Evolutionary conservation across 1,140 invertebrate species (phyloP).

Genomic region (Drosophila subpulchrella): DNA sequence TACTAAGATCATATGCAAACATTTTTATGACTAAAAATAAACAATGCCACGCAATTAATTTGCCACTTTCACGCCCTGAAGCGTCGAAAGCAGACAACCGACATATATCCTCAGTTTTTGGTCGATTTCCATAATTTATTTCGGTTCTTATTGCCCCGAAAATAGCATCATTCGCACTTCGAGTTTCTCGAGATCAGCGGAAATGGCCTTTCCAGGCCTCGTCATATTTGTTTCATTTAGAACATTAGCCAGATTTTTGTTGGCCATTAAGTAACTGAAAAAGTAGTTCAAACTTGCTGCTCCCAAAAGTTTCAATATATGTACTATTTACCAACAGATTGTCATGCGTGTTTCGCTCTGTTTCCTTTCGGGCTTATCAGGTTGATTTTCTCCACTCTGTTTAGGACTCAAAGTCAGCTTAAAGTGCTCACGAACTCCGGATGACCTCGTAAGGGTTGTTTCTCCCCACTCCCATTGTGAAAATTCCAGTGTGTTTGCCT

Average conservation of each 20-base stretch:
- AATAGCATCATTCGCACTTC: slow-evolving; percentile 60
- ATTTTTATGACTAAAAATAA: slow-evolving; percentile 78
- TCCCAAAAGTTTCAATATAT: slow-evolving; percentile 49
- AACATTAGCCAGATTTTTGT: slow-evolving; percentile 73
- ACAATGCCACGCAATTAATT: slow-evolving; percentile 48
- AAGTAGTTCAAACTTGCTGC: slow-evolving; percentile 65
- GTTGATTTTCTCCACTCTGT: slow-evolving; percentile 48
- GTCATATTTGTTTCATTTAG: slow-evolving; percentile 77
- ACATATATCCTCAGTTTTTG: slow-evolving; percentile 29
- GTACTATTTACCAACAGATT: slow-evolving; percentile 57
- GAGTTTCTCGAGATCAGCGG: slow-evolving; percentile 50
- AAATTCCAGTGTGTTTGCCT: slow-evolving; percentile 37
- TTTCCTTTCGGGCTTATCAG: slow-evolving; percentile 47
- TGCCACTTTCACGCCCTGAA: slow-evolving; percentile 46
- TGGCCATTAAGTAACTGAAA: slow-evolving; percentile 31
- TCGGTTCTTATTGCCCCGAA: slow-evolving; percentile 51
- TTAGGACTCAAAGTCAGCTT: slow-evolving; percentile 50
- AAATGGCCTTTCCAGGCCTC: slow-evolving; percentile 70
- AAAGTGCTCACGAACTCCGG: slow-evolving; percentile 67
- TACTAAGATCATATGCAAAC: slow-evolving; percentile 61
- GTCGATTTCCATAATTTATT: slow-evolving; percentile 64
- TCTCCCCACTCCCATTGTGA: slow-evolving; percentile 5
- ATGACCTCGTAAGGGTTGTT: slow-evolving; percentile 64
- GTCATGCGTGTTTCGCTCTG: slow-evolving; percentile 57
- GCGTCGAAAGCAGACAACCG: slow-evolving; percentile 28